Percentiles rank a stretch among this genome's conserved stretches.
These are phyloP conservation scores for Nesogale talazaci DNA, from an alignment of 2,113 vertebrate species.

Conservation along the genomic window DNA sequence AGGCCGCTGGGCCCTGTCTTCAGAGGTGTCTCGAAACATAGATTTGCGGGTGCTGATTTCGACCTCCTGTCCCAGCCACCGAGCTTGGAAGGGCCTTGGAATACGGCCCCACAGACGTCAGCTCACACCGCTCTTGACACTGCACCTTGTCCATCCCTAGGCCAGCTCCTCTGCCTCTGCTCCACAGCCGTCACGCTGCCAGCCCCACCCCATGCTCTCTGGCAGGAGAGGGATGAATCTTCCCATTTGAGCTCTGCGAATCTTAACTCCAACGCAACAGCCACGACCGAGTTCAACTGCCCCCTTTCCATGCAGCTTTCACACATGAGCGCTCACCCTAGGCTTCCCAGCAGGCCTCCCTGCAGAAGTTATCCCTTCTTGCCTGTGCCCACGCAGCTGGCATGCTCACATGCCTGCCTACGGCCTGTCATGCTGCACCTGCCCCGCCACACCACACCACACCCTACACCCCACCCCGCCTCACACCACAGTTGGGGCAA, in stretches of 20 bases:
- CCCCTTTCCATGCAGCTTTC: not conserved
- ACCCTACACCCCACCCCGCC: not conserved
- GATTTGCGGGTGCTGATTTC: not conserved
- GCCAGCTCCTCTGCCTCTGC: not conserved
- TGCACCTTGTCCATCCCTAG: accelerated
- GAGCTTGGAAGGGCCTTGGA: not conserved
- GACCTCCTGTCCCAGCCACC: not conserved
- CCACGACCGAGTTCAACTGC: not conserved
- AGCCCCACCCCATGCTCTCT: not conserved
- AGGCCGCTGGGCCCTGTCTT: no score
- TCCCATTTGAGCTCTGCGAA: not conserved
- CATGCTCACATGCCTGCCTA: not conserved
- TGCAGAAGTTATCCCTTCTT: not conserved
- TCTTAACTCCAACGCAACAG: not conserved
- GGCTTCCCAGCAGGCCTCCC: not conserved
- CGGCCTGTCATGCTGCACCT: not conserved
- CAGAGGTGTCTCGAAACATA: not conserved
- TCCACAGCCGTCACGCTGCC: accelerated
- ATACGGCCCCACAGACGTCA: not conserved
- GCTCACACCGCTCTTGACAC: accelerated
- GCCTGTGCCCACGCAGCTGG: not conserved
- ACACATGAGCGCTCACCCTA: not conserved
- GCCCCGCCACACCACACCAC: not conserved
- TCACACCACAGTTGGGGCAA: not conserved
- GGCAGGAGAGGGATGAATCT: no score